A percentile compares a stretch with the other conserved stretches of the same genome.
Conservation (phyloP, 2,113 vertebrate genomes). For the Plecotus auritus region DNA sequence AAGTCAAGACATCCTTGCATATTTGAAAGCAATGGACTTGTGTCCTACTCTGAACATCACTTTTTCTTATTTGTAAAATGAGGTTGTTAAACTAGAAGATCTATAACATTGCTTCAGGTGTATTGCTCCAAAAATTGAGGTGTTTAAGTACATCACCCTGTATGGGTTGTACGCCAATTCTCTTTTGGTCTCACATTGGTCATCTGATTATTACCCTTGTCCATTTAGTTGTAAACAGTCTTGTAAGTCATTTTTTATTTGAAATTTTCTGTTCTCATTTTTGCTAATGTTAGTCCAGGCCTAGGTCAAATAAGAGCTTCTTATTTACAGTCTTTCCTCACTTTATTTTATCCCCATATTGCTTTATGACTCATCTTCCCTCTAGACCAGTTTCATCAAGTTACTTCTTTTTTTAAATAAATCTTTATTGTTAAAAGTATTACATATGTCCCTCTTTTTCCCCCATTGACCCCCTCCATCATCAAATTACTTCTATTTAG, state of each 20-base stretch:
- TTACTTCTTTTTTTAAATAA: neutral
- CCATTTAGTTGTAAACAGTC: neutral
- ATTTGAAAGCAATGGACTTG: neutral
- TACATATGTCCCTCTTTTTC: too few relatives aligned
- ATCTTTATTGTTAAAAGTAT: too few relatives aligned
- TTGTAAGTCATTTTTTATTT: neutral
- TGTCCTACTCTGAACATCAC: constrained; percentile 1
- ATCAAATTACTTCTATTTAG: constrained; percentile 28
- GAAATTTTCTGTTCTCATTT: neutral
- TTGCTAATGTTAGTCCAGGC: neutral
- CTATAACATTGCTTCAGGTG: neutral
- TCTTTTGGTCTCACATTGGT: neutral
- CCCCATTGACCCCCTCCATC: neutral
- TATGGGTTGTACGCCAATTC: neutral
- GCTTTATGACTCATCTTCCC: constrained; percentile 15
- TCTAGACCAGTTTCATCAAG: constrained; percentile 5
- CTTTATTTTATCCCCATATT: neutral
- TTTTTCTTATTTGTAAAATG: constrained; percentile 39
- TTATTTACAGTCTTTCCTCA: neutral
- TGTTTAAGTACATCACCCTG: neutral
- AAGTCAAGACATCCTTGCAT: neutral
- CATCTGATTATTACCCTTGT: neutral
- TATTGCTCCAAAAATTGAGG: constrained; percentile 15
- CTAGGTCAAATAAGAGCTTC: neutral
- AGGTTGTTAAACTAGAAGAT: constrained; percentile 6